These are phyloP conservation scores for Dendrocincla tyrannina DNA, from an alignment of 2,797 vertebrate species.

Conservation along the genomic window DNA sequence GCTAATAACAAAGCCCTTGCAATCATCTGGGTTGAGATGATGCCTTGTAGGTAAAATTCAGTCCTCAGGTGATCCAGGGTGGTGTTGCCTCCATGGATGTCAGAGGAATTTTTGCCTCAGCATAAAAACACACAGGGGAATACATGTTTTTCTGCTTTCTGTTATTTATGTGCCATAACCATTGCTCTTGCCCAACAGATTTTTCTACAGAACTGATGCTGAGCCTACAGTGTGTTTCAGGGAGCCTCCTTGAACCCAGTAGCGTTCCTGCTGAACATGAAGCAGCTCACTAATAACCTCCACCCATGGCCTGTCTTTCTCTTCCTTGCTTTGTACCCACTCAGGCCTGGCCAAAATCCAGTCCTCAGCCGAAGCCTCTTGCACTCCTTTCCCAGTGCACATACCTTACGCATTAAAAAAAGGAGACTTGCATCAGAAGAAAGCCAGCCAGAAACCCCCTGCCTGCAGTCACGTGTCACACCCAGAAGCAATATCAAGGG, in stretches of 20 bases:
- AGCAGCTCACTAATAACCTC: background rate
- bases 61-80: background rate
- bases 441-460: constrained; percentile 22
- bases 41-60: constrained; percentile 40
- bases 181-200: background rate
- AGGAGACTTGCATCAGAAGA: background rate
- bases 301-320: background rate
- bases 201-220: background rate
- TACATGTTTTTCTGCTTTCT: background rate
- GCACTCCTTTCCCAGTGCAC: background rate
- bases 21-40: background rate
- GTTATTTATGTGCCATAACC: background rate
- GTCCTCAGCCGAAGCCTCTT: background rate
- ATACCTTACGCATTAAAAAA: background rate
- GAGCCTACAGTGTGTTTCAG: background rate
- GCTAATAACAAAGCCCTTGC: constrained; percentile 36
- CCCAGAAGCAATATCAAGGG: background rate
- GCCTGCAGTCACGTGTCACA: background rate
- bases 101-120: background rate
- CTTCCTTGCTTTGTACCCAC: background rate
- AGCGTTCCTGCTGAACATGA: background rate
- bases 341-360: constrained; percentile 2
- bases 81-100: background rate
- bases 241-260: background rate
- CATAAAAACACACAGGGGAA: background rate